Base-by-base conservation (phyloP, 2,888 invertebrate species). In the Nymphalis polychloros region DNA sequence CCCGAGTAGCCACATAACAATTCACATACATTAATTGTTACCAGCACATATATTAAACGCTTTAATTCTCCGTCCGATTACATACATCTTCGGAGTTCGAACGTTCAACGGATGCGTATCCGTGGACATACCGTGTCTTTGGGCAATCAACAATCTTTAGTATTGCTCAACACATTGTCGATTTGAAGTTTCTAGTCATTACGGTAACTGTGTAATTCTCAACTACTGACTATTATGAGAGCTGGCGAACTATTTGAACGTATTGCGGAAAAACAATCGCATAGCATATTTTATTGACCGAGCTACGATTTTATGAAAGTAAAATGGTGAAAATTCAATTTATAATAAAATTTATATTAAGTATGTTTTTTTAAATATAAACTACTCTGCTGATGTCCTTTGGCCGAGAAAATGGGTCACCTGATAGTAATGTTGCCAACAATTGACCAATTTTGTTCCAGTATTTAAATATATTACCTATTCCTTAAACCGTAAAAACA, bases 131-230 rank as follows among this genome's bases (percentile, higher is more conserved):
- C 67, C 72, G 64, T 69, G 67, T 64, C 64, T 64, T 67, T 52
- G 13, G 6, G 41, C 60, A 69, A 72, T 72, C 67, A 69, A 59
- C 62, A 62, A 64, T 72, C 62, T 64, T 52, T 57, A 23, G 35
- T 63, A 50, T 72, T 69, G 64, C 67, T 59, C 55, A 64, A 67
- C 59, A 64, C 31, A 20, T 62, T 59, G 70, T 68, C 64, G 62
- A 59, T 61, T 57, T n/a, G 17, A 71, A 59, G 69, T 71, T 73
- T 71, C 72, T 71, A 71, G 61, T 60, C 53, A 63, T 69, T 65
- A 73, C 57, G 55, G 59, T 71, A 67, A 71, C 69, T 65, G 69
- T 66, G 59, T 47, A 64, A 69, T 71, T 69, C 60, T 63, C 47
- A 19, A 67, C 72, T 65, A 55, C 65, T 59, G 67, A 19, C 8